A percentile compares a stretch with the other conserved stretches of the same genome.
Conservation (phyloP, 2,113 vertebrate species). For the Glareola pratincola region DNA sequence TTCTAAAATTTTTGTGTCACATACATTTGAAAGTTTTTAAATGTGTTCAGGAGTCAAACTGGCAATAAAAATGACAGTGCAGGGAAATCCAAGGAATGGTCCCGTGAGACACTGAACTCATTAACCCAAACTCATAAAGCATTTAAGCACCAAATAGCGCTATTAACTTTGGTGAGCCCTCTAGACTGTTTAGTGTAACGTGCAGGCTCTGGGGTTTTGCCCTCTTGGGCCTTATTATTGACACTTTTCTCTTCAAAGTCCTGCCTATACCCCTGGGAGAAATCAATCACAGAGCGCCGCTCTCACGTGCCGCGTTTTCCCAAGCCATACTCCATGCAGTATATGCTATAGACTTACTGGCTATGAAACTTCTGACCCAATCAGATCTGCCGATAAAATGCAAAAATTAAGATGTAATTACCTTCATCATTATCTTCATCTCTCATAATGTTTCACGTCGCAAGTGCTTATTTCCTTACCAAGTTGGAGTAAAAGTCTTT, state of each 20-base stretch:
- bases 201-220: neutral
- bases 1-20: neutral
- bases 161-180: neutral
- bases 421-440: neutral
- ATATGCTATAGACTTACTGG: neutral
- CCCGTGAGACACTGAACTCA: neutral
- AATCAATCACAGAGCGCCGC: rapidly evolving
- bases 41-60: rapidly evolving
- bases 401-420: neutral
- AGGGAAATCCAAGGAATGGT: neutral
- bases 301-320: neutral
- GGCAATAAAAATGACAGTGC: neutral
- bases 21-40: neutral
- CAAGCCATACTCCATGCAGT: neutral
- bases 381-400: neutral
- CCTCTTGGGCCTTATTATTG: neutral
- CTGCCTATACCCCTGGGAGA: neutral
- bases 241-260: neutral
- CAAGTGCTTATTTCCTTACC: neutral
- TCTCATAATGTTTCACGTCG: neutral
- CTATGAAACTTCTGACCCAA: neutral
- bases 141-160: neutral
- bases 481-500: neutral
- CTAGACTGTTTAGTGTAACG: rapidly evolving
- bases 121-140: neutral